These are phyloP conservation scores for Drosophila kurseongensis DNA, from an alignment of 1,140 invertebrate species.

Conservation along the genomic window DNA sequence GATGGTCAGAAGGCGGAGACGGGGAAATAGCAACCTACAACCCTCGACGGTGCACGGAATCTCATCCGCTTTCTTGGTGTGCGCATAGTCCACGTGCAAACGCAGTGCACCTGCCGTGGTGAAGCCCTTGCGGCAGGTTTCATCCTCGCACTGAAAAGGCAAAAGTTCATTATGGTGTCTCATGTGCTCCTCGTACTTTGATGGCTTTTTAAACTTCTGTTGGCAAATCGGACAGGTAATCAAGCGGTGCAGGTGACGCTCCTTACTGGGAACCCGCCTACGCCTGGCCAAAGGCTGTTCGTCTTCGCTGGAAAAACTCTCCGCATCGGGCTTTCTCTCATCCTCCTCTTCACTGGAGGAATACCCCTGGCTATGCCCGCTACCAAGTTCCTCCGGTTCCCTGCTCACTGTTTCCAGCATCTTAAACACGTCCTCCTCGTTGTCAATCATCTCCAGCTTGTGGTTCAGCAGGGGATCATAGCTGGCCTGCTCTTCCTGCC, in stretches of 20 bases:
- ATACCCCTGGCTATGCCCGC: background rate
- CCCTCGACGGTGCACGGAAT: conserved; percentile 66
- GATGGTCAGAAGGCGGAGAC: conserved; percentile 71
- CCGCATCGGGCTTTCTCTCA: background rate
- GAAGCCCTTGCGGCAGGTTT: conserved; percentile 70
- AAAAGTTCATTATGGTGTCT: conserved; percentile 75
- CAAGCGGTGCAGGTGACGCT: conserved; percentile 35
- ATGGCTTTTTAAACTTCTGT: conserved; percentile 72
- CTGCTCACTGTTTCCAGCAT: conserved; percentile 68
- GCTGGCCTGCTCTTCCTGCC: conserved; percentile 49
- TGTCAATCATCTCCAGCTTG: conserved; percentile 71
- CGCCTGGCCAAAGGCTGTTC: conserved; percentile 61
- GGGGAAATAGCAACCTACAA: conserved; percentile 66
- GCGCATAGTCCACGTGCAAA: conserved; percentile 74
- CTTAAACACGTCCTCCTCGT: conserved; percentile 79
- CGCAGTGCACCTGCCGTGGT: conserved; percentile 73
- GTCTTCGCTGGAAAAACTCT: conserved; percentile 50
- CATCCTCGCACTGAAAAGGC: conserved; percentile 68
- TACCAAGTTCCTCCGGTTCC: conserved; percentile 30
- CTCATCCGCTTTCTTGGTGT: conserved; percentile 56
- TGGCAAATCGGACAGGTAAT: conserved; percentile 71
- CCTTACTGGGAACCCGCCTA: conserved; percentile 3
- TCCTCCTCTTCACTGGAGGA: conserved; percentile 20
- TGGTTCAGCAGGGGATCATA: conserved; percentile 68
- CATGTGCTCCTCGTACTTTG: conserved; percentile 77